Evolutionary conservation across 2,888 invertebrate species (phyloP).

Genomic region (Lordiphosa andalusiaca): DNA sequence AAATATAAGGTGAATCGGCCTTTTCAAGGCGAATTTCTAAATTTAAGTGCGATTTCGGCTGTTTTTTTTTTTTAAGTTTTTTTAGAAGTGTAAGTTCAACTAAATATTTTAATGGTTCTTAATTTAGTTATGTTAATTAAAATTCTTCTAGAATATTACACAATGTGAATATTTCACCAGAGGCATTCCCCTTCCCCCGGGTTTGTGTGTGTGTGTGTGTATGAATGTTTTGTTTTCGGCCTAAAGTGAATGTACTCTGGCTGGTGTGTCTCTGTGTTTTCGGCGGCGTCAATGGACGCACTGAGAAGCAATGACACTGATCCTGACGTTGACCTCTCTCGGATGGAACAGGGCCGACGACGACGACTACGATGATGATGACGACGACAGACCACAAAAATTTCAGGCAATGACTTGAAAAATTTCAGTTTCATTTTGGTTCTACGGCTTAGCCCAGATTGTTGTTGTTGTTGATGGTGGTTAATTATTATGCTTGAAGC

Average conservation of each 20-base stretch:
- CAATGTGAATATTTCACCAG: slow-evolving; percentile 17
- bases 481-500: slow-evolving; percentile 76
- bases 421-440: slow-evolving; percentile 61
- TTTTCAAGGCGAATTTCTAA: no score
- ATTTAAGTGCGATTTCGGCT: no score
- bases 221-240: slow-evolving; percentile 38
- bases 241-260: slow-evolving; percentile 58
- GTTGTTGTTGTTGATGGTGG: slow-evolving; percentile 33
- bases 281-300: slow-evolving; percentile 49
- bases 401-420: slow-evolving; percentile 46
- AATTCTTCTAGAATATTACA: slow-evolving; percentile 19
- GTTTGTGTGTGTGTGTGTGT: not conserved
- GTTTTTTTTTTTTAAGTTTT: no score
- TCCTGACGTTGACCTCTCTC: slow-evolving; percentile 69
- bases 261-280: slow-evolving; percentile 12
- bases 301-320: slow-evolving; percentile 69
- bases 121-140: no score
- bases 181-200: slow-evolving; percentile 2
- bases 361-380: slow-evolving; percentile 12
- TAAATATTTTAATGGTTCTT: no score
- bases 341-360: slow-evolving; percentile 25
- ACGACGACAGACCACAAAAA: slow-evolving; percentile 1
- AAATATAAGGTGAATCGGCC: no score
- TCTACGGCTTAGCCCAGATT: slow-evolving; percentile 60
- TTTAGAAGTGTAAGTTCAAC: no score